Conservation (phyloP, 2,888 invertebrate genomes). For the Mythimna vitellina region DNA sequence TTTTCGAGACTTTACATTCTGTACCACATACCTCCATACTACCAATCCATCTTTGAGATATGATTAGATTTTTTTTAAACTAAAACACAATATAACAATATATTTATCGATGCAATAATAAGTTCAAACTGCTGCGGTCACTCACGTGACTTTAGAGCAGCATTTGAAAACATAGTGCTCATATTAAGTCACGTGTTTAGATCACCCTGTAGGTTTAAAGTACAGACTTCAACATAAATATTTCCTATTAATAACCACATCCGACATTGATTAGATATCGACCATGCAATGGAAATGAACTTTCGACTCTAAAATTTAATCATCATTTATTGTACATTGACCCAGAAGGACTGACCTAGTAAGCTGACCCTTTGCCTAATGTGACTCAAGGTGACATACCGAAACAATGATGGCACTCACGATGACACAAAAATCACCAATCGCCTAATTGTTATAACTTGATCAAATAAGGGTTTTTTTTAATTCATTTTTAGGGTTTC, state of each 20-base stretch:
- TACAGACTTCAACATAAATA: background rate
- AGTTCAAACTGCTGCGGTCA: too few species aligned
- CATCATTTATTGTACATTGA: conserved; percentile 22
- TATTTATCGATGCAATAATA: too few species aligned
- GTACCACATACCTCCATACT: too few species aligned
- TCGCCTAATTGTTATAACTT: too few species aligned
- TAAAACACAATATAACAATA: too few species aligned
- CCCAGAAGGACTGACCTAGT: background rate
- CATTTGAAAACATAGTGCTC: background rate
- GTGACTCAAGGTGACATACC: conserved; percentile 3
- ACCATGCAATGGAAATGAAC: conserved; percentile 7
- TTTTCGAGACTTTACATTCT: too few species aligned
- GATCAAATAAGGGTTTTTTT: background rate
- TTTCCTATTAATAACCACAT: conserved; percentile 30
- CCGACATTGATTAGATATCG: conserved; percentile 35
- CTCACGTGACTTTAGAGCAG: too few species aligned
- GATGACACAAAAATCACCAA: too few species aligned
- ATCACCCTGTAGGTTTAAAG: conserved; percentile 17
- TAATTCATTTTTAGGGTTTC: background rate
- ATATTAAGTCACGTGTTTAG: conserved; percentile 7
- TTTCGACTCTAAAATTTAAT: conserved; percentile 30
- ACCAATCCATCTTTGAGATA: too few species aligned
- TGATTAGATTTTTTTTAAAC: too few species aligned
- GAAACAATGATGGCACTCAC: background rate
- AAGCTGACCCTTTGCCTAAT: conserved; percentile 22